phyloP scores from a whole-genome alignment of 2,888 invertebrate genomes.

The Enchytraeus crypticus region DNA sequence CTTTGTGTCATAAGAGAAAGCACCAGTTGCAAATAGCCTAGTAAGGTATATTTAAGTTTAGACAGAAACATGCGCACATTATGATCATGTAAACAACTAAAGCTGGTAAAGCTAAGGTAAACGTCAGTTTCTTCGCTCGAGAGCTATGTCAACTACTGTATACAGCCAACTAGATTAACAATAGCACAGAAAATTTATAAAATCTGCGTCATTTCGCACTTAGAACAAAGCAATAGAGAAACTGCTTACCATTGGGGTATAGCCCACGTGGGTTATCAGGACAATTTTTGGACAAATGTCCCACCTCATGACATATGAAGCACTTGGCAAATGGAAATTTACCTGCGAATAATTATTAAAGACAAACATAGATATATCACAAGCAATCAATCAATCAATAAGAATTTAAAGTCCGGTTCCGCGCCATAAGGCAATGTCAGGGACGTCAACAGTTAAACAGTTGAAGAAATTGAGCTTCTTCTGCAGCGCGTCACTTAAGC shows the following conservation, averaged over 20 bases:
- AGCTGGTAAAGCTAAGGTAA: too few species aligned
- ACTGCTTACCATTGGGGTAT: conserved; percentile 60
- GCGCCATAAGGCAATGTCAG: too few species aligned
- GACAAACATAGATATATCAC: too few species aligned
- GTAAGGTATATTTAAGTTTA: not conserved
- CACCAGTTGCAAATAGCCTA: too few species aligned
- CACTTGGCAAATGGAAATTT: conserved; percentile 73
- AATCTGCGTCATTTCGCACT: not conserved
- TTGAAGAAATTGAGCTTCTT: too few species aligned
- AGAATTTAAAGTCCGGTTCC: too few species aligned
- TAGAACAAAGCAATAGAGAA: not conserved
- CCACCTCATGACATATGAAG: conserved; percentile 77
- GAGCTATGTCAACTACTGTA: too few species aligned
- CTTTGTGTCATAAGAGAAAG: too few species aligned
- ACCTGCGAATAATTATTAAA: conserved; percentile 26
- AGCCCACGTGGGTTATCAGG: conserved; percentile 77
- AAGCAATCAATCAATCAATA: too few species aligned
- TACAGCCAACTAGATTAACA: not conserved
- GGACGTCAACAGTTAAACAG: too few species aligned
- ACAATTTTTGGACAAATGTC: conserved; percentile 78
- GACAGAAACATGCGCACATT: not conserved
- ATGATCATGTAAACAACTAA: not conserved
- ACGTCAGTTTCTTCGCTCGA: too few species aligned
- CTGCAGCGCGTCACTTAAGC: too few species aligned
- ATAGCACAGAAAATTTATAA: not conserved